Evolutionary conservation across 2,113 vertebrate species (phyloP).

Genomic region (Nycticebus coucang): DNA sequence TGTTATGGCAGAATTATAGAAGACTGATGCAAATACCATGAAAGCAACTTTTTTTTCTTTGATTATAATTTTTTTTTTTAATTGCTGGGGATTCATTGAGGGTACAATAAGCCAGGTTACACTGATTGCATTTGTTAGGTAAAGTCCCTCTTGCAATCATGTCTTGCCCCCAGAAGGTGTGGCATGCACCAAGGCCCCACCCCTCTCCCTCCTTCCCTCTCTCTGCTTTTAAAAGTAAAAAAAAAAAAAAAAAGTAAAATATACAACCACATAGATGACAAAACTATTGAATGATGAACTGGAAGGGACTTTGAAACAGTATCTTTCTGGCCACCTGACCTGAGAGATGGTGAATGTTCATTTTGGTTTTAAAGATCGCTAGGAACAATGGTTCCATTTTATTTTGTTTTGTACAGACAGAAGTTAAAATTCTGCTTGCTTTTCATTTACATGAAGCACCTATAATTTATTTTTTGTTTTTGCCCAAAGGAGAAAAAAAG

Average conservation of each 20-base stretch:
- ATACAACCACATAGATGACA: not conserved
- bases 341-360: not conserved
- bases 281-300: not conserved
- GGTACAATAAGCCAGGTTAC: too few relatives aligned
- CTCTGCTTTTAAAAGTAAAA: not conserved
- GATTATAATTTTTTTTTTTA: too few relatives aligned
- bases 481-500: not conserved
- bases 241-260: not conserved
- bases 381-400: not conserved
- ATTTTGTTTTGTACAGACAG: not conserved
- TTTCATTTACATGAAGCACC: slow-evolving; percentile 41
- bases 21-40: not conserved
- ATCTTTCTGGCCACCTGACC: not conserved
- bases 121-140: too few relatives aligned
- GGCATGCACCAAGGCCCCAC: too few relatives aligned
- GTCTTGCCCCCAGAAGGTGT: too few relatives aligned
- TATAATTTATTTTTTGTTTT: not conserved
- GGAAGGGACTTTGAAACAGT: not conserved
- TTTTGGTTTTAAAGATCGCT: not conserved
- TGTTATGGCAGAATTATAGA: not conserved
- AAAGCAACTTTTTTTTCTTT: not conserved
- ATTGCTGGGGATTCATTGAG: too few relatives aligned
- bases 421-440: slow-evolving; percentile 38
- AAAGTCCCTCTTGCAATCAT: too few relatives aligned
- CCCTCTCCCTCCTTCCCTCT: too few relatives aligned